These are phyloP conservation scores for Actinia tenebrosa DNA, from an alignment of 64 coral and sea anemone genomes.

Conservation along the genomic window DNA sequence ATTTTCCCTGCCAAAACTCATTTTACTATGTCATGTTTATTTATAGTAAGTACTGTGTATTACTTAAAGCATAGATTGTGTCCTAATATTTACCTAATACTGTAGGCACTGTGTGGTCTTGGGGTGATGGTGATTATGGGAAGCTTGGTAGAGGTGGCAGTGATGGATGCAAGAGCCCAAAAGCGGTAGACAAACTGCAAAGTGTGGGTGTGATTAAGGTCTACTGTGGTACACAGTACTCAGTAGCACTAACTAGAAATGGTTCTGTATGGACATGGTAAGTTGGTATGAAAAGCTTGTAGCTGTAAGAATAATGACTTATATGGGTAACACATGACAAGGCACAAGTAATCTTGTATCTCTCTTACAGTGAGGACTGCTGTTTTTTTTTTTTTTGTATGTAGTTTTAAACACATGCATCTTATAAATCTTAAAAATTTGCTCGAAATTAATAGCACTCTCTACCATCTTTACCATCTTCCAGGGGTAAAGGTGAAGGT, in stretches of 20 bases:
- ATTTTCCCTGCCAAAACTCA: too few relatives aligned
- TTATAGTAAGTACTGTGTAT: too few relatives aligned
- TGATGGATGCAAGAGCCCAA: slow-evolving; percentile 85
- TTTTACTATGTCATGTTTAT: too few relatives aligned
- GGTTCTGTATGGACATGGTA: slow-evolving; percentile 89
- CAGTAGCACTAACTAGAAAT: slow-evolving; percentile 83
- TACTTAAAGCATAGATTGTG: too few relatives aligned
- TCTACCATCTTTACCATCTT: background rate
- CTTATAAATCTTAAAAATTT: background rate
- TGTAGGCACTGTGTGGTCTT: slow-evolving; percentile 97
- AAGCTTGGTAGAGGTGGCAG: slow-evolving; percentile 96
- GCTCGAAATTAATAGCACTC: background rate
- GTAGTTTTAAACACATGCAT: background rate
- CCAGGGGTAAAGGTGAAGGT: slow-evolving; percentile 97
- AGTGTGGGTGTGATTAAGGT: slow-evolving; percentile 60
- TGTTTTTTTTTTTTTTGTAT: background rate
- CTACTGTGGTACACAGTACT: slow-evolving; percentile 91
- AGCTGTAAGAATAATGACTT: too few relatives aligned
- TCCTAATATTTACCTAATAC: too few relatives aligned
- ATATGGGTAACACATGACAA: too few relatives aligned
- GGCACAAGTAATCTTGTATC: too few relatives aligned
- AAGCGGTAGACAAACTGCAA: slow-evolving; percentile 78
- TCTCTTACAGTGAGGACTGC: too few relatives aligned
- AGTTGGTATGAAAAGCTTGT: background rate
- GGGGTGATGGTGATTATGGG: slow-evolving; percentile 99